Conservation (phyloP, 2,113 vertebrate species). For the Etheostoma cragini region DNA sequence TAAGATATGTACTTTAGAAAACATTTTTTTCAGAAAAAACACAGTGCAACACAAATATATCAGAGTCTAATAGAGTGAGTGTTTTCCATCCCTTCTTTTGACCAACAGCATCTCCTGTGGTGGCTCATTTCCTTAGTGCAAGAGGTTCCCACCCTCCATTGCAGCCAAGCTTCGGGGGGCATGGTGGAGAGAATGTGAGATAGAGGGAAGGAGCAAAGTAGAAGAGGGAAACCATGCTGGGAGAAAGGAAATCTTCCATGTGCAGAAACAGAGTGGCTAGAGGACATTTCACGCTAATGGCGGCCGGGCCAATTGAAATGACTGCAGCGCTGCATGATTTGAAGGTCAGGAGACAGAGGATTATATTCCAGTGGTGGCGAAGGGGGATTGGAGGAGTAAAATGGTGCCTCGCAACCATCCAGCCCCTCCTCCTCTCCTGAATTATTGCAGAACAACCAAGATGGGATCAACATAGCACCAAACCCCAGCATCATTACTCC, state of each 20-base stretch:
- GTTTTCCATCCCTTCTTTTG: constrained; percentile 70
- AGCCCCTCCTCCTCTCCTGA: constrained; percentile 61
- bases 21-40: constrained; percentile 40
- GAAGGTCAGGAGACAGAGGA: constrained; percentile 88
- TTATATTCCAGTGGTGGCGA: constrained; percentile 85
- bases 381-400: constrained; percentile 81
- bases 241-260: constrained; percentile 84
- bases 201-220: constrained; percentile 74
- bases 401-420: constrained; percentile 65
- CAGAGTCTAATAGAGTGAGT: constrained; percentile 60
- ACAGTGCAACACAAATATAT: constrained; percentile 56
- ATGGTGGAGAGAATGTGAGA: constrained; percentile 68
- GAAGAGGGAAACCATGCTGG: constrained; percentile 81
- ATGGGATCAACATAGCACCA: constrained; percentile 80
- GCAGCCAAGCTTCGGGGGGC: constrained; percentile 69
- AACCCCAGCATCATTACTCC: constrained; percentile 74
- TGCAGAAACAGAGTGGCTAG: constrained; percentile 81
- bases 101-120: constrained; percentile 79
- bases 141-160: constrained; percentile 72
- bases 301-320: constrained; percentile 86
- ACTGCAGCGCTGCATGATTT: constrained; percentile 86
- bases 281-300: constrained; percentile 87
- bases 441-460: constrained; percentile 81
- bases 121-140: constrained; percentile 79
- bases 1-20: constrained; percentile 17